Conservation (phyloP, 2,888 invertebrate species). For the Artemia sinica region DNA sequence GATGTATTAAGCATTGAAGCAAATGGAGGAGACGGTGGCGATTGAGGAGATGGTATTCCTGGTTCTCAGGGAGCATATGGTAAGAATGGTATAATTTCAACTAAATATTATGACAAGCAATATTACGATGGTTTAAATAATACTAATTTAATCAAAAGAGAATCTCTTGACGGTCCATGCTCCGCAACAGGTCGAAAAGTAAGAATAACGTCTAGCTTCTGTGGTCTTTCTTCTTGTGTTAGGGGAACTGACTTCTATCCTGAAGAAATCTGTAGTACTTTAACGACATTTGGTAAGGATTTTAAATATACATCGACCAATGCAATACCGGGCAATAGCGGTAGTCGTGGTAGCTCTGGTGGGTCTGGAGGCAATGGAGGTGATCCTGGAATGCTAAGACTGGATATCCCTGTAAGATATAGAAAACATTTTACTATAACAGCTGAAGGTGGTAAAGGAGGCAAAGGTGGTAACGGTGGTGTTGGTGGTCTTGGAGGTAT, state of each 20-base stretch:
- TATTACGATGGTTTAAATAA: background rate
- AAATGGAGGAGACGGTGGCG: conserved; percentile 2
- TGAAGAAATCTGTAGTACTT: too few species aligned
- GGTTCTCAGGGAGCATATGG: background rate
- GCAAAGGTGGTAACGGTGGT: background rate
- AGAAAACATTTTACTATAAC: background rate
- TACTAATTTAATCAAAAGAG: background rate
- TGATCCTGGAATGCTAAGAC: background rate
- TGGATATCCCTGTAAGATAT: background rate
- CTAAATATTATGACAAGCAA: background rate
- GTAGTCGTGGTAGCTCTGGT: background rate
- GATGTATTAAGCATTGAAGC: background rate
- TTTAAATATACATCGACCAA: background rate
- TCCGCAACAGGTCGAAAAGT: background rate
- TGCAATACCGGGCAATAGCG: background rate
- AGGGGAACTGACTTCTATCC: background rate
- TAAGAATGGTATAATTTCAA: background rate
- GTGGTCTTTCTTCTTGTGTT: background rate
- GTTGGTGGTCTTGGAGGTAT: too few species aligned
- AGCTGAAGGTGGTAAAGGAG: background rate
- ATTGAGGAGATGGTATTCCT: background rate
- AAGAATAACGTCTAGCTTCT: too few species aligned
- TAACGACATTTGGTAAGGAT: too few species aligned
- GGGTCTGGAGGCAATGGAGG: background rate
- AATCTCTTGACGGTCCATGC: background rate